These are phyloP conservation scores for Uropsilus gracilis DNA, from an alignment of 2,113 vertebrate genomes.

Conservation along the genomic window DNA sequence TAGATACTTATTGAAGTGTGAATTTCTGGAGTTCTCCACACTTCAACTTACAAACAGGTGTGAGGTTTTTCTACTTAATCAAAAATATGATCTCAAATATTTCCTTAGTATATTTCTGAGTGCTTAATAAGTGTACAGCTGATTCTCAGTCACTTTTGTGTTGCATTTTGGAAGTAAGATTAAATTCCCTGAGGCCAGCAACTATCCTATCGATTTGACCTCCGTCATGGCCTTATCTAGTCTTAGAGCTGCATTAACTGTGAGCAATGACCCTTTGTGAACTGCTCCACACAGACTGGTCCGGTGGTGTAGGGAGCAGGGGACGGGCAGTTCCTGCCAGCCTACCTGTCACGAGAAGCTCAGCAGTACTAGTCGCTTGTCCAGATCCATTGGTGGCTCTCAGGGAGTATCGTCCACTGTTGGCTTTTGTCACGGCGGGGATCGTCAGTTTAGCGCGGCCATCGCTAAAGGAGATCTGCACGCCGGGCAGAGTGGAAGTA, in stretches of 20 bases:
- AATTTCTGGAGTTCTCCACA: background rate
- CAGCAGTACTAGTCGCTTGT: conserved; percentile 98
- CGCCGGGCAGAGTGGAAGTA: conserved; percentile 93
- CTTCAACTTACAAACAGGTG: background rate
- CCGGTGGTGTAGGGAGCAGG: background rate
- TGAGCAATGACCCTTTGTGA: background rate
- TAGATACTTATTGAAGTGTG: background rate
- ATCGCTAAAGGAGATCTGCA: conserved; percentile 99
- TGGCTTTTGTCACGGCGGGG: conserved; percentile 93
- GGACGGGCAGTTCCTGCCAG: background rate
- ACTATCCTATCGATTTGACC: background rate
- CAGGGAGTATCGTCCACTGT: conserved; percentile 95
- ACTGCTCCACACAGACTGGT: accelerated
- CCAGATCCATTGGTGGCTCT: conserved; percentile 98
- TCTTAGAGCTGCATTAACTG: background rate
- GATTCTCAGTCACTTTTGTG: background rate
- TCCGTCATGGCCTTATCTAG: too few species aligned
- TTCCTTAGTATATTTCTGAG: background rate
- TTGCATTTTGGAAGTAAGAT: background rate
- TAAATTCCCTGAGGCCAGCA: background rate
- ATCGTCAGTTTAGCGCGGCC: conserved; percentile 98
- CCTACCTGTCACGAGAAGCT: conserved; percentile 96
- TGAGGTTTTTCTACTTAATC: background rate
- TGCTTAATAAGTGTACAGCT: background rate
- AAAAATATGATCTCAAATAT: conserved; percentile 12